phyloP scores from a whole-genome alignment of 2,797 vertebrate species.

The Vespertilio murinus region DNA sequence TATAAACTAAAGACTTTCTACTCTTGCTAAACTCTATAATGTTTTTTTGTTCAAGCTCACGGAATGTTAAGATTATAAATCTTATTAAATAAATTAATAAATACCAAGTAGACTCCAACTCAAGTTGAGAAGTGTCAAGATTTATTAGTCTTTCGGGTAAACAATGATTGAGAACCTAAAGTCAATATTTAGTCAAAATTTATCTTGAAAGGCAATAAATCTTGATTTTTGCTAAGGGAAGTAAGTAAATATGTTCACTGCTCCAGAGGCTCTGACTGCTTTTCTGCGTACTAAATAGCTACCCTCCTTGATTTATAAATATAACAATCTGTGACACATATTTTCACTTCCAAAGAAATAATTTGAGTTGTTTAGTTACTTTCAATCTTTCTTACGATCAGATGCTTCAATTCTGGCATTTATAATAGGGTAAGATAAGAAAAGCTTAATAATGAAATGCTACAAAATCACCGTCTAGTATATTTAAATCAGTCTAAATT shows the following conservation, averaged over 20 bases:
- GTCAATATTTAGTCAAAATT: slow-evolving; percentile 79
- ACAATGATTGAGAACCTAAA: slow-evolving; percentile 74
- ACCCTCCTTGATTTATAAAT: slow-evolving; percentile 23
- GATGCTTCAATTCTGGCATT: background rate
- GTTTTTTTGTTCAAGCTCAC: slow-evolving; percentile 62
- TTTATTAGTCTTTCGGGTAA: slow-evolving; percentile 74
- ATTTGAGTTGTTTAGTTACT: background rate
- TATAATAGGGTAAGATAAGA: slow-evolving; percentile 5
- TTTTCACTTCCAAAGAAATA: slow-evolving; percentile 49
- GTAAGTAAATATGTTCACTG: slow-evolving; percentile 65
- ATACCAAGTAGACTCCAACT: slow-evolving; percentile 60
- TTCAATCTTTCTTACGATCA: slow-evolving; percentile 27
- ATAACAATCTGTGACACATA: slow-evolving; percentile 37
- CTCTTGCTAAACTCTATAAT: slow-evolving; percentile 43
- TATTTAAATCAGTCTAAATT: slow-evolving; percentile 53
- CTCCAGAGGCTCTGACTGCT: slow-evolving; percentile 47
- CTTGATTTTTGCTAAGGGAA: slow-evolving; percentile 74
- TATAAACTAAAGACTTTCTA: slow-evolving; percentile 2
- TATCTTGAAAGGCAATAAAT: slow-evolving; percentile 81
- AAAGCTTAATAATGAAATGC: slow-evolving; percentile 39
- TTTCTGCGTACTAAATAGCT: slow-evolving; percentile 53
- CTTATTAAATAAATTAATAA: slow-evolving; percentile 73
- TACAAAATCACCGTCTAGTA: slow-evolving; percentile 9
- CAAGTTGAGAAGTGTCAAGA: slow-evolving; percentile 64
- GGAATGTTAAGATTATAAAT: slow-evolving; percentile 66